These are phyloP conservation scores for Pampus argenteus DNA, from an alignment of 2,797 vertebrate genomes.

Conservation along the genomic window DNA sequence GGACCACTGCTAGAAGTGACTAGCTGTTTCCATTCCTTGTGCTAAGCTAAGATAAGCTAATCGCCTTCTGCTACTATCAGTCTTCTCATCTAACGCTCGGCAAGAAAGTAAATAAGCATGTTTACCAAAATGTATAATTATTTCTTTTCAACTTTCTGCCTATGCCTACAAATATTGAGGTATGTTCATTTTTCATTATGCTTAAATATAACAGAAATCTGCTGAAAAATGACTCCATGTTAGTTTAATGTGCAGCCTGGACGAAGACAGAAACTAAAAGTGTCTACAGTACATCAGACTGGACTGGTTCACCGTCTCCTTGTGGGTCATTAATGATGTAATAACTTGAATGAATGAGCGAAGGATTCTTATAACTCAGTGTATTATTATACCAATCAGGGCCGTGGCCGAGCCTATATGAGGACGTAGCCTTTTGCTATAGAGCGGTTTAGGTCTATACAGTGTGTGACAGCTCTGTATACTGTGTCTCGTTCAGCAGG, in stretches of 20 bases:
- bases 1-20: too few relatives aligned
- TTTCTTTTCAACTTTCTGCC: too few relatives aligned
- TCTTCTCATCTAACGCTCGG: too few relatives aligned
- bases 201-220: neutral
- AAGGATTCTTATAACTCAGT: neutral
- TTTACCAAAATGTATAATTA: too few relatives aligned
- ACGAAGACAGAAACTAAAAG: neutral
- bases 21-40: too few relatives aligned
- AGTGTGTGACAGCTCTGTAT: constrained; percentile 59
- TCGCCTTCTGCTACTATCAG: too few relatives aligned
- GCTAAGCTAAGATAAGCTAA: too few relatives aligned
- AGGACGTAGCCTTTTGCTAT: constrained; percentile 37
- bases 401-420: constrained; percentile 39
- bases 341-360: neutral
- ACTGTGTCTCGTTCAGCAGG: constrained; percentile 34
- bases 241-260: neutral
- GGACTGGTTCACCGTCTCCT: neutral
- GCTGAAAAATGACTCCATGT: neutral
- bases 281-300: neutral
- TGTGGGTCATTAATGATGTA: neutral
- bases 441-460: constrained; percentile 39
- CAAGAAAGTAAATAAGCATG: too few relatives aligned
- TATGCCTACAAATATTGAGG: neutral
- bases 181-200: too few relatives aligned
- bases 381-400: neutral